A percentile compares a stretch with the other conserved stretches of the same genome.
Evolutionary conservation across 2,888 invertebrate species (phyloP).

Genomic region (Cataglyphis altisquamis): DNA sequence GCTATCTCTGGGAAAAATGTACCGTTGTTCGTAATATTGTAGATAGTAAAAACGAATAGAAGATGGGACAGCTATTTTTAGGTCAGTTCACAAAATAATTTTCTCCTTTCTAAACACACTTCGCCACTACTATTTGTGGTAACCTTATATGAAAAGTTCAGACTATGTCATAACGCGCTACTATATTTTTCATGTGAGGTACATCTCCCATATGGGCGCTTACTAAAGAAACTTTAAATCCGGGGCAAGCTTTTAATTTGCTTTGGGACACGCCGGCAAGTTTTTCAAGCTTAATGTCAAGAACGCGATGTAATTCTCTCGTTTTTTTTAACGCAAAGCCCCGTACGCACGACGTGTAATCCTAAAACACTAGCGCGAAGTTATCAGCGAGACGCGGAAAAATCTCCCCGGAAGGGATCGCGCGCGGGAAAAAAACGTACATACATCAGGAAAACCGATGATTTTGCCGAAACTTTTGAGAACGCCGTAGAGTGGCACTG

Average conservation of each 20-base stretch:
- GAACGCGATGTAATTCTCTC: constrained; percentile 26
- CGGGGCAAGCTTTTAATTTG: constrained; percentile 38
- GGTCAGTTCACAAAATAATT: constrained; percentile 39
- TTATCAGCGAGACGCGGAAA: constrained; percentile 28
- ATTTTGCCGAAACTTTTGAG: constrained; percentile 43
- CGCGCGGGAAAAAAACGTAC: constrained; percentile 19
- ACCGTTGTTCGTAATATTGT: not conserved
- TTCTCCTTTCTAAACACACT: not conserved
- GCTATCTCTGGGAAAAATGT: not conserved
- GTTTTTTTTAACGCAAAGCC: constrained; percentile 18
- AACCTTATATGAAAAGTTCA: constrained; percentile 32
- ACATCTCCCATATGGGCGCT: constrained; percentile 18
- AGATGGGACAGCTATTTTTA: not conserved
- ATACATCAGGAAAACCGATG: constrained; percentile 41
- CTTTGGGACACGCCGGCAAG: constrained; percentile 26
- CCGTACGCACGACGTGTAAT: constrained; percentile 8
- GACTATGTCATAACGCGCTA: constrained; percentile 11
- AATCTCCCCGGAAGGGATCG: constrained; percentile 39
- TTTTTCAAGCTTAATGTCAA: constrained; percentile 52
- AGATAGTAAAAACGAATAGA: constrained; percentile 16
- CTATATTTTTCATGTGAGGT: constrained; percentile 28
- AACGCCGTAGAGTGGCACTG: constrained; percentile 50
- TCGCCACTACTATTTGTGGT: not conserved
- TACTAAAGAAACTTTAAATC: constrained; percentile 37
- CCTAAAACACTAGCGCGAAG: constrained; percentile 20